A percentile compares a stretch with the other conserved stretches of the same genome.
Conservation (phyloP, 2,113 vertebrate species). For the Dipodomys spectabilis region DNA sequence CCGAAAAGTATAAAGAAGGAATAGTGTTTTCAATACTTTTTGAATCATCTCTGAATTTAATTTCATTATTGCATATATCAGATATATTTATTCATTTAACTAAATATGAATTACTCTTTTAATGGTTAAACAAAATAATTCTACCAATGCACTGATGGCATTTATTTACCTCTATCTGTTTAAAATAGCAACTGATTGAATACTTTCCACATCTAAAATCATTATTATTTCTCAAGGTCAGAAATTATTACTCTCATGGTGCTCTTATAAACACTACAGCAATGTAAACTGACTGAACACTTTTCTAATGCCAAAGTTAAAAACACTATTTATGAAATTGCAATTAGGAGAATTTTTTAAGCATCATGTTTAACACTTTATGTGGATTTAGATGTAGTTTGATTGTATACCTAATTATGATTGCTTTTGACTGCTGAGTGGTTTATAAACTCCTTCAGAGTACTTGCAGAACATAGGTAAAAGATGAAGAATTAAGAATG, state of each 20-base stretch:
- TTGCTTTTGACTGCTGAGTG: not conserved
- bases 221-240: not conserved
- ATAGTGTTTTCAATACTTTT: not conserved
- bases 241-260: not conserved
- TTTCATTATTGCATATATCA: not conserved
- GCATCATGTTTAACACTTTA: not conserved
- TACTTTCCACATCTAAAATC: not conserved
- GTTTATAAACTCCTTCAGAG: slow-evolving; percentile 5
- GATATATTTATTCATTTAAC: not conserved
- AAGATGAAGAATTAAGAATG: slow-evolving; percentile 1
- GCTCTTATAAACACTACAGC: not conserved
- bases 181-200: not conserved
- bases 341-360: slow-evolving; percentile 37
- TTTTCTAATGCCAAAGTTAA: not conserved
- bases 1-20: not conserved
- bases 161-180: not conserved
- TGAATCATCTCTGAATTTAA: not conserved
- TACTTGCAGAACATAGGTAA: slow-evolving; percentile 2
- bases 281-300: not conserved
- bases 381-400: not conserved
- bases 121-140: not conserved
- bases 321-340: not conserved
- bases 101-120: not conserved
- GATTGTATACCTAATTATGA: not conserved
- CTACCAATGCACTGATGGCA: not conserved